A percentile compares a stretch with the other conserved stretches of the same genome.
Evolutionary conservation across 2,797 vertebrate species (phyloP).

Genomic region (Hyperoplus immaculatus): DNA sequence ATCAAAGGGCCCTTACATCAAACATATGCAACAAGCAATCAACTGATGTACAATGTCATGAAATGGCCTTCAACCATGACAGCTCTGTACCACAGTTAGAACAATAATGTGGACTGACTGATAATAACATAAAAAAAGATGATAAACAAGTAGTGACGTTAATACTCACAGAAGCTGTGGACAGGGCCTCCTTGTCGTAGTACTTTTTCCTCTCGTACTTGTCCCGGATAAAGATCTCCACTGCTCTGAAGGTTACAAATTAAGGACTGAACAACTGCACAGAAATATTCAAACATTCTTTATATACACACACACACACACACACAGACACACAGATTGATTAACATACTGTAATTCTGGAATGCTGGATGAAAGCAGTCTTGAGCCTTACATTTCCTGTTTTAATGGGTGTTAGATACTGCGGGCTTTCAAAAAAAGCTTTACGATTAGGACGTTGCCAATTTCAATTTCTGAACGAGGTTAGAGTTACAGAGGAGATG

Average conservation of each 20-base stretch:
- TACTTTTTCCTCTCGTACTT: conserved; percentile 99
- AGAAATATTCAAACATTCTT: not conserved
- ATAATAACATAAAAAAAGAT: conserved; percentile 3
- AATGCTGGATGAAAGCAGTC: not conserved
- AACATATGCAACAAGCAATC: not conserved
- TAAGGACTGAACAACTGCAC: conserved; percentile 81
- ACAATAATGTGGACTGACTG: not conserved
- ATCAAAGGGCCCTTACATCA: not conserved
- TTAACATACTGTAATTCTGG: not conserved
- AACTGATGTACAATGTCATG: not conserved
- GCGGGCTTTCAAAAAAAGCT: not conserved
- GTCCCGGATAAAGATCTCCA: conserved; percentile 99
- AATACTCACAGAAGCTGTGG: conserved; percentile 90
- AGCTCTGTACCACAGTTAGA: not conserved
- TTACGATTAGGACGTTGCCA: not conserved
- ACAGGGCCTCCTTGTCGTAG: conserved; percentile 90
- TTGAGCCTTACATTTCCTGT: not conserved
- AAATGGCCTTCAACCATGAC: not conserved
- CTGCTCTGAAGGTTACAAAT: conserved; percentile 89
- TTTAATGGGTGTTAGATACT: not conserved
- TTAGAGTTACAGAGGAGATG: not conserved
- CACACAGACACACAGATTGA: not conserved
- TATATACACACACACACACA: not conserved
- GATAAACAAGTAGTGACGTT: not conserved
- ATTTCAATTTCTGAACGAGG: not conserved